These are phyloP conservation scores for Enteromius argenteus DNA, from an alignment of 2,797 vertebrate genomes.

Conservation along the genomic window DNA sequence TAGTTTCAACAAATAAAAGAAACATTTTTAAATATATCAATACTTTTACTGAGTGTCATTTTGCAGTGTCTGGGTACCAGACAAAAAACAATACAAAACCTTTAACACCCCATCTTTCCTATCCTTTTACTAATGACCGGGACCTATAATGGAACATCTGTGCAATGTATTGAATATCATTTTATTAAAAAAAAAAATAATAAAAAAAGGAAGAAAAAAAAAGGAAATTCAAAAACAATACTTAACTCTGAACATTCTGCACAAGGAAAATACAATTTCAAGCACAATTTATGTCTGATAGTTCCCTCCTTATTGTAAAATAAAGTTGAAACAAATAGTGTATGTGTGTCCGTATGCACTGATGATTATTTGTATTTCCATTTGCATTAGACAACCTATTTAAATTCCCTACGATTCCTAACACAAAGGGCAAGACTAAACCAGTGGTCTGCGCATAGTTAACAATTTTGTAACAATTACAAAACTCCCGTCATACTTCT, in stretches of 20 bases:
- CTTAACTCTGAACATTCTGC: slow-evolving; percentile 72
- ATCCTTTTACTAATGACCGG: slow-evolving; percentile 73
- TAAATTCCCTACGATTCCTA: slow-evolving; percentile 60
- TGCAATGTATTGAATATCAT: slow-evolving; percentile 71
- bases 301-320: slow-evolving; percentile 55
- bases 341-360: slow-evolving; percentile 35
- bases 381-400: slow-evolving; percentile 56
- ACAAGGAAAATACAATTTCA: slow-evolving; percentile 71
- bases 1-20: neutral
- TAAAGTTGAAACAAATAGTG: slow-evolving; percentile 56
- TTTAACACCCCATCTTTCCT: slow-evolving; percentile 66
- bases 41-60: slow-evolving; percentile 79
- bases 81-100: slow-evolving; percentile 81
- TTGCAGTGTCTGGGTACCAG: slow-evolving; percentile 84
- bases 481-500: slow-evolving; percentile 25
- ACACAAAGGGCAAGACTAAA: slow-evolving; percentile 54
- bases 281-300: slow-evolving; percentile 62
- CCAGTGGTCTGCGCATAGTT: slow-evolving; percentile 45
- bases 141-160: slow-evolving; percentile 72
- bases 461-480: slow-evolving; percentile 46
- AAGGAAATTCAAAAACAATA: slow-evolving; percentile 60
- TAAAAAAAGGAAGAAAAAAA: slow-evolving; percentile 48
- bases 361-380: slow-evolving; percentile 16
- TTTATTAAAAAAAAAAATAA: slow-evolving; percentile 58
- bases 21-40: slow-evolving; percentile 68